A percentile compares a stretch with the other conserved stretches of the same genome.
These are phyloP conservation scores for Agrilus cyanescens DNA, from an alignment of 2,888 invertebrate genomes.

Conservation along the genomic window DNA sequence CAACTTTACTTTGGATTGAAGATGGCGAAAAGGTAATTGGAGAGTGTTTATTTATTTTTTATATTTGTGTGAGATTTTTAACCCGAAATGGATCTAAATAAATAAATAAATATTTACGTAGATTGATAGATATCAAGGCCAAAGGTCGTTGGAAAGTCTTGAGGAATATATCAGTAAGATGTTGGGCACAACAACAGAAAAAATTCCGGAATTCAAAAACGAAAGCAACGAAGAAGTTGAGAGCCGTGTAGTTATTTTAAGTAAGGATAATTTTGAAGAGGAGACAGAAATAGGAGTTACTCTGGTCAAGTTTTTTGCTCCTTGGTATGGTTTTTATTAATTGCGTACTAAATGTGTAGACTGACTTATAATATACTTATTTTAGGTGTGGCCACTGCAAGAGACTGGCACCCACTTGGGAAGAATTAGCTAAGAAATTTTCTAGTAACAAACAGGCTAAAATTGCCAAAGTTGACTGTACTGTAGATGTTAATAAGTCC, in stretches of 20 bases:
- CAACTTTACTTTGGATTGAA: conserved; percentile 77
- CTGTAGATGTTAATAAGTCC: conserved; percentile 52
- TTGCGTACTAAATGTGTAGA: neutral
- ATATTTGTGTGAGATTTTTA: too few species aligned
- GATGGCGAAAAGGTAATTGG: conserved; percentile 65
- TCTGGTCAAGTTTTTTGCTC: conserved; percentile 81
- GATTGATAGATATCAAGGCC: conserved; percentile 65
- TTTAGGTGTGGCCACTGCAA: conserved; percentile 77
- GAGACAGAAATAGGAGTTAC: conserved; percentile 59
- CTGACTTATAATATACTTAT: conserved; percentile 8
- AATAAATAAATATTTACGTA: conserved; percentile 23
- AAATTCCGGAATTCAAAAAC: conserved; percentile 23
- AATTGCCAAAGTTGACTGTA: conserved; percentile 78
- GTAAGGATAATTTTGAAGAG: conserved; percentile 59
- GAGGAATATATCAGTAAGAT: conserved; percentile 61
- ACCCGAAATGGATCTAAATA: too few species aligned
- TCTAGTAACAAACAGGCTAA: conserved; percentile 48
- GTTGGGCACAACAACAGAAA: conserved; percentile 38
- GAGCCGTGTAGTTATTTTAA: conserved; percentile 49
- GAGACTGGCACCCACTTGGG: conserved; percentile 72
- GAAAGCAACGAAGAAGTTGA: conserved; percentile 25
- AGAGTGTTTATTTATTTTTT: conserved; percentile 6
- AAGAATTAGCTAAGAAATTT: conserved; percentile 63
- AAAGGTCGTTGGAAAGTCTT: conserved; percentile 54
- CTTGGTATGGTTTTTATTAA: conserved; percentile 48